Conservation (phyloP, 2,888 invertebrate species). For the Xiphydria camelus region DNA sequence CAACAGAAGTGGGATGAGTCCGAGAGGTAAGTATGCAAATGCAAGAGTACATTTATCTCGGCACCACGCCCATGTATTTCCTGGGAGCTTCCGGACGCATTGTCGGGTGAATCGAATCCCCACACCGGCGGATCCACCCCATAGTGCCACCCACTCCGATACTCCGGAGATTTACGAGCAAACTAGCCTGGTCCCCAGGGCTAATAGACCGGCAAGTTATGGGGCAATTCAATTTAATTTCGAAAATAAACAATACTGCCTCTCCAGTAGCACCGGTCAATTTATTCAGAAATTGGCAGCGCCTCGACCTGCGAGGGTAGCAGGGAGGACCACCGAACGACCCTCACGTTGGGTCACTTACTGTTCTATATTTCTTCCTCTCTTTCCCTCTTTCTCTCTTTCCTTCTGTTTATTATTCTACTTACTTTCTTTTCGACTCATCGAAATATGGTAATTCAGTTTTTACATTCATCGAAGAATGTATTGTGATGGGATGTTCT, state of each 20-base stretch:
- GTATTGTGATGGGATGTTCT: neutral
- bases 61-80: conserved; percentile 56
- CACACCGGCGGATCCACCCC: conserved; percentile 27
- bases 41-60: conserved; percentile 53
- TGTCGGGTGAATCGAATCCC: conserved; percentile 49
- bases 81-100: conserved; percentile 51
- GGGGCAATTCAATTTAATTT: conserved; percentile 55
- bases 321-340: neutral
- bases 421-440: no score
- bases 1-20: conserved; percentile 4
- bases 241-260: conserved; percentile 51
- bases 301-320: neutral
- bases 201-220: conserved; percentile 56
- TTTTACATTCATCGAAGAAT: neutral
- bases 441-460: neutral
- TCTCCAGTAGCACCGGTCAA: conserved; percentile 36
- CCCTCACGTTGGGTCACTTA: no score
- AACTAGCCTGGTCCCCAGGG: conserved; percentile 51
- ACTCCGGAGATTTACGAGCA: conserved; percentile 54
- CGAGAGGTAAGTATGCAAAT: conserved; percentile 51
- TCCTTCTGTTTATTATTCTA: no score
- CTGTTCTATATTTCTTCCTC: neutral
- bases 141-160: conserved; percentile 43
- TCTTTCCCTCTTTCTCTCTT: no score
- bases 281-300: conserved; percentile 39